phyloP scores from a whole-genome alignment of 2,113 vertebrate species.

The Kobus ellipsiprymnus region DNA sequence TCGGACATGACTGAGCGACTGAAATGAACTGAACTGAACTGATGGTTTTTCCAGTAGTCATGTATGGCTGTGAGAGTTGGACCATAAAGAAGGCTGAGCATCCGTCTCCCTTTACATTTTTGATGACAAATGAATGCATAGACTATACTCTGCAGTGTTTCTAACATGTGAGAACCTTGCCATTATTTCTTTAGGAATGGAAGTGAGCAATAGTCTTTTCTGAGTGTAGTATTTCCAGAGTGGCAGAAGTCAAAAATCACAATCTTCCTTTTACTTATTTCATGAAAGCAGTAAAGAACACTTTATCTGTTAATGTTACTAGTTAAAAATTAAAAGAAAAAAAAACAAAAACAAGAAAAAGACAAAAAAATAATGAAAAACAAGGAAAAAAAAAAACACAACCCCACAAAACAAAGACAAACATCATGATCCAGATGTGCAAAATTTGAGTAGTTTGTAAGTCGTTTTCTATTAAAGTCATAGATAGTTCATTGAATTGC shows the following conservation, averaged over 20 bases:
- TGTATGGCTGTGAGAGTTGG: neutral
- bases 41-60: neutral
- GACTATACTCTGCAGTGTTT: neutral
- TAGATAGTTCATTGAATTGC: neutral
- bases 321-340: neutral
- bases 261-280: conserved; percentile 1
- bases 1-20: too few species aligned
- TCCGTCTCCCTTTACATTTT: neutral
- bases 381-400: neutral
- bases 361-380: neutral
- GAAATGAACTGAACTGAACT: too few species aligned
- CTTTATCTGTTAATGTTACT: neutral
- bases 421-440: neutral
- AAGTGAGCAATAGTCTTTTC: neutral
- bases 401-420: neutral
- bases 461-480: conserved; percentile 5
- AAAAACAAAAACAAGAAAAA: neutral
- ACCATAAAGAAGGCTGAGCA: neutral
- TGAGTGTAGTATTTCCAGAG: neutral
- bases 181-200: conserved; percentile 3
- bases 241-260: neutral
- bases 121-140: neutral
- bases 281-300: neutral
- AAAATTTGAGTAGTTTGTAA: conserved; percentile 6
- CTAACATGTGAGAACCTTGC: neutral